phyloP scores from a whole-genome alignment of 2,888 invertebrate genomes.

The Tachina lurida region DNA sequence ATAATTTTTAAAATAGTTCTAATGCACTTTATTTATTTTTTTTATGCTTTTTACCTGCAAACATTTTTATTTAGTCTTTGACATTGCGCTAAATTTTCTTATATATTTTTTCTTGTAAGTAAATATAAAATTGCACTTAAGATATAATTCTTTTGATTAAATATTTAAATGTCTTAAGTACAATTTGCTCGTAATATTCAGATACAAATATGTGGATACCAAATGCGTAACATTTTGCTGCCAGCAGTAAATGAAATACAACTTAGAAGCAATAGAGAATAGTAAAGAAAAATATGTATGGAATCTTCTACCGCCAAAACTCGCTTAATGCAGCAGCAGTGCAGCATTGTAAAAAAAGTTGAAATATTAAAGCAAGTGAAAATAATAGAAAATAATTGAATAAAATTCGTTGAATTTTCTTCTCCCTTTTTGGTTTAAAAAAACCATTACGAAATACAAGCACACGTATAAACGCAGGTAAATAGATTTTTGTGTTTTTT shows the following conservation, averaged over 20 bases:
- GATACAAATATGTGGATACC: neutral
- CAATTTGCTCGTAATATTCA: conserved; percentile 15
- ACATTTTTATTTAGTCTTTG: neutral
- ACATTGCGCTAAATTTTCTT: neutral
- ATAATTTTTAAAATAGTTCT: too few species aligned
- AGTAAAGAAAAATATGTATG: too few species aligned
- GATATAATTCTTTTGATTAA: conserved; percentile 27
- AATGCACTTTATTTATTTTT: neutral
- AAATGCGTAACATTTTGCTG: conserved; percentile 24
- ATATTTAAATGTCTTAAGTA: conserved; percentile 40
- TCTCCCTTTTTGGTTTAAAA: too few species aligned
- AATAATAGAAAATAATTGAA: neutral
- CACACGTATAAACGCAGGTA: too few species aligned
- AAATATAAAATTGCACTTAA: conserved; percentile 36
- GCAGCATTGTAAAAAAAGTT: conserved; percentile 11
- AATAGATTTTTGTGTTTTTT: too few species aligned
- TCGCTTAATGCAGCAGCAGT: conserved; percentile 3
- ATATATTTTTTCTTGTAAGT: too few species aligned
- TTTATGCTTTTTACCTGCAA: neutral
- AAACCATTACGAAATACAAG: too few species aligned
- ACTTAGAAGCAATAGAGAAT: neutral
- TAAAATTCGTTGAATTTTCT: neutral
- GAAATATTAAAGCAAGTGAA: neutral
- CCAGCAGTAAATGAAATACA: conserved; percentile 16
- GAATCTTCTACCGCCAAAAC: conserved; percentile 11